Base-by-base conservation (phyloP, 2,888 invertebrate species). In the Drosophila antonietae region DNA sequence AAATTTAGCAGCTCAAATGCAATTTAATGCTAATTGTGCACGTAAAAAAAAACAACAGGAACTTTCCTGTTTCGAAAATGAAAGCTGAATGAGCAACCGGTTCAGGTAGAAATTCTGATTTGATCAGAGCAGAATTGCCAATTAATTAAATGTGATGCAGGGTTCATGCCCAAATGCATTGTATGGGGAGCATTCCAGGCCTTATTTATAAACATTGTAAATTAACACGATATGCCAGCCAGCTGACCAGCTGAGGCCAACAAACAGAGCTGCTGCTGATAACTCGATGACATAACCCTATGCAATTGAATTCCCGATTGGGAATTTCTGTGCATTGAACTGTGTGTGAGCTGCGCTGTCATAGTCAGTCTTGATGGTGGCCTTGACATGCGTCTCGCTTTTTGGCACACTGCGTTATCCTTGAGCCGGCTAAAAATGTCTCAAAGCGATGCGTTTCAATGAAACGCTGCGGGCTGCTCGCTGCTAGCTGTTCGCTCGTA, bases 391-490 rank as follows among this genome's bases (percentile, higher is more conserved):
- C 55, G 86, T 46, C 60, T 57, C 67, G 58, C 72, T 72, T 80
- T 80, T 86, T 88, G 90, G 90, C 87, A 89, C 77, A 69, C 71
- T 63, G 62, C 68, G 73, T 79, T 81, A 84, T 90, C 88, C 88
- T 88, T 88, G 90, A 47, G 49, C 41, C 15, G 60, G 71, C 90
- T 89, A 89, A 85, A 89, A 87, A 77, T 81, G 90, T 84, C 88
- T 81, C 78, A 73, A 73, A 80, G 65, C 69, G 62, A 37, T 66
- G 60, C 37, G 63, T 47, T 60, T 88, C 82, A 83, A 77, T 89
- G 88, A 68, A 65, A 77, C 65, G 56, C 35, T 46, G 55, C 53
- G 53, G 53, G 53, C 53, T 39, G 23, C 49, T 10, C n/a, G 47
- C 65, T 66, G 53, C 49, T 66, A 63, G 23, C 9, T 23, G 35